These are phyloP conservation scores for Gnathonemus longibarbis DNA, from an alignment of 2,113 vertebrate species.

Conservation along the genomic window DNA sequence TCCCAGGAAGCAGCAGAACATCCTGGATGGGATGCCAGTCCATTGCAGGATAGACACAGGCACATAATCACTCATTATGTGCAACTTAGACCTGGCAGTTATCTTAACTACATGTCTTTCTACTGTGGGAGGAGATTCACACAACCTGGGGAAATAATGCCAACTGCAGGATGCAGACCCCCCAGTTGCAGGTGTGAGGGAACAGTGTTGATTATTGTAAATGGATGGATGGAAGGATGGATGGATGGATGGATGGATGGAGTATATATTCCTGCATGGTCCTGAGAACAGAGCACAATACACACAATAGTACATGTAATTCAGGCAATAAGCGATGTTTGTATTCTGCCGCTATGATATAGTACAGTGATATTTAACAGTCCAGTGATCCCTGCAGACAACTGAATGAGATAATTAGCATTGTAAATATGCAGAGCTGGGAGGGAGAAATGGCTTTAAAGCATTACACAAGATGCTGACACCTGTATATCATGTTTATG, in stretches of 20 bases:
- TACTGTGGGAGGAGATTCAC: not conserved
- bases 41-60: too few species aligned
- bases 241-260: not conserved
- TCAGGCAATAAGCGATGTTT: not conserved
- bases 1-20: too few species aligned
- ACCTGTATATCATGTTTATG: too few species aligned
- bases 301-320: not conserved
- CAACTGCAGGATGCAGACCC: not conserved
- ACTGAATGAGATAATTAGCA: not conserved
- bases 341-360: not conserved
- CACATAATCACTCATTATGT: not conserved
- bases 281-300: not conserved
- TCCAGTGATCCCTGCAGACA: not conserved
- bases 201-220: not conserved
- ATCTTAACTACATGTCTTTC: not conserved
- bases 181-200: not conserved
- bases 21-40: too few species aligned
- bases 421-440: not conserved
- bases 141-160: not conserved
- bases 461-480: not conserved
- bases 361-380: not conserved
- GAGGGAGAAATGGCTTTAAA: not conserved
- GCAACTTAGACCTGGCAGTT: not conserved
- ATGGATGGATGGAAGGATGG: not conserved
- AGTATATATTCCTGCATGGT: not conserved